Evolutionary conservation across 2,113 vertebrate species (phyloP), one percentile per base, ranked within the genome.

Genomic region (Gorsachius goisagi): DNA sequence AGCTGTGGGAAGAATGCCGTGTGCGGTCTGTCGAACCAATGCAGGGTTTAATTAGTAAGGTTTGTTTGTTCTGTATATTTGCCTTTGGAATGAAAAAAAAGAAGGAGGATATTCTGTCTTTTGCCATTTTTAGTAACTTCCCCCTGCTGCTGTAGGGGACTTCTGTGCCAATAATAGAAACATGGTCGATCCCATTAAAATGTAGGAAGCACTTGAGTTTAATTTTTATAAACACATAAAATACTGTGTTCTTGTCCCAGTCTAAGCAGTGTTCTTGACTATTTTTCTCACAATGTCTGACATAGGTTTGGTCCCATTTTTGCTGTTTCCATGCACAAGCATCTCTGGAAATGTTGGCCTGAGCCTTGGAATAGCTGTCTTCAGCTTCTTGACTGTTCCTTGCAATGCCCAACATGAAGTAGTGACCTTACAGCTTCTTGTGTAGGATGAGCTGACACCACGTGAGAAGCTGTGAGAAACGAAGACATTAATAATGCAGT

Each of bases 11-110:
- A 75, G 59, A 37, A 24, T 6, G 24, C 55, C 3, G 1, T 13
- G 19, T 47, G 67, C 4, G 4, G 9, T 33, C 60, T 39, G 27
- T 9, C 2, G 5, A 35, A 60, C 52, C 22, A 19, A 1, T 2
- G 2, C 0, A 0, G 23, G 20, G 44, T 19, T 88, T 28, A 12
- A 9, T 81, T 55, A 17, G n/a, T 17, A 24, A 32, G 55, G 30
- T n/a, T 84, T 15, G 33, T 45, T 88, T 50, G 52, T 68, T 86
- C 68, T 92, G 6, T 47, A 23, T 41, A 44, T 82, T 79, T 64
- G 39, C 49, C 85, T 93, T 81, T 20, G 75, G 45, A 9, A 12
- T 60, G 13, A 17, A 75, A 52, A 59, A 59, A n/a, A 18, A 45
- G 26, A 49, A 17, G 5, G 17, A 68, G 16, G 50, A 11, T 91